Percentiles rank a stretch among this genome's conserved stretches.
These are phyloP conservation scores for Pedicia rivosa DNA, from an alignment of 2,888 invertebrate genomes.

Conservation along the genomic window DNA sequence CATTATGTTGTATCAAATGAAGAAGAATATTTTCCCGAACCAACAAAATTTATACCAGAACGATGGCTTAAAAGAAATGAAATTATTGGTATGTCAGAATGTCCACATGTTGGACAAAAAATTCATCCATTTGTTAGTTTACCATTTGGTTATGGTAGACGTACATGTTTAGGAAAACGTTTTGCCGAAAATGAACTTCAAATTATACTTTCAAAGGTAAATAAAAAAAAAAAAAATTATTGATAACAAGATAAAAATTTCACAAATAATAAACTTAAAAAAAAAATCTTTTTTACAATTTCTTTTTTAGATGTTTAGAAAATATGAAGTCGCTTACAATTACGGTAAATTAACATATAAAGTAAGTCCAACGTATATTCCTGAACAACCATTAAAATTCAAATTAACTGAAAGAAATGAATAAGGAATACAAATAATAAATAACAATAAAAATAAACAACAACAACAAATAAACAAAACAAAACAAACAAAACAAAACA, in stretches of 20 bases:
- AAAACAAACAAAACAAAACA: too few species aligned
- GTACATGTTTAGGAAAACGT: slow-evolving; percentile 62
- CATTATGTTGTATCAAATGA: slow-evolving; percentile 61
- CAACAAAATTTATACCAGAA: slow-evolving; percentile 54
- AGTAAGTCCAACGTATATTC: slow-evolving; percentile 57
- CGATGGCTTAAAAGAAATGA: slow-evolving; percentile 51
- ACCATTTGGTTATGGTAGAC: slow-evolving; percentile 60
- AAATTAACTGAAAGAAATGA: slow-evolving; percentile 34
- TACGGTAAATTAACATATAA: slow-evolving; percentile 50
- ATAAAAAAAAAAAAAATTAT: slow-evolving; percentile 5
- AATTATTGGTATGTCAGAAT: slow-evolving; percentile 19
- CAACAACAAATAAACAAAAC: too few species aligned
- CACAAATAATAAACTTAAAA: background rate
- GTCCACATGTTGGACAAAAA: slow-evolving; percentile 33
- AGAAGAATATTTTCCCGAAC: slow-evolving; percentile 53
- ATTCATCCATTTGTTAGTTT: slow-evolving; percentile 60
- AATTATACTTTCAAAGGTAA: slow-evolving; percentile 54
- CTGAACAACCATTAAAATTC: slow-evolving; percentile 53
- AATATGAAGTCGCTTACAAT: slow-evolving; percentile 51
- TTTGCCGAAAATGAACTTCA: slow-evolving; percentile 70
- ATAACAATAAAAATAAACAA: too few species aligned
- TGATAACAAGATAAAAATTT: too few species aligned
- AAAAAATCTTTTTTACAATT: slow-evolving; percentile 11
- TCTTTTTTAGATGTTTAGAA: slow-evolving; percentile 51
- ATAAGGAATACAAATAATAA: too few species aligned